Evolutionary conservation across 2,888 invertebrate genomes (phyloP), one percentile per base, ranked within the genome.

Genomic region (Tineola bisselliella): DNA sequence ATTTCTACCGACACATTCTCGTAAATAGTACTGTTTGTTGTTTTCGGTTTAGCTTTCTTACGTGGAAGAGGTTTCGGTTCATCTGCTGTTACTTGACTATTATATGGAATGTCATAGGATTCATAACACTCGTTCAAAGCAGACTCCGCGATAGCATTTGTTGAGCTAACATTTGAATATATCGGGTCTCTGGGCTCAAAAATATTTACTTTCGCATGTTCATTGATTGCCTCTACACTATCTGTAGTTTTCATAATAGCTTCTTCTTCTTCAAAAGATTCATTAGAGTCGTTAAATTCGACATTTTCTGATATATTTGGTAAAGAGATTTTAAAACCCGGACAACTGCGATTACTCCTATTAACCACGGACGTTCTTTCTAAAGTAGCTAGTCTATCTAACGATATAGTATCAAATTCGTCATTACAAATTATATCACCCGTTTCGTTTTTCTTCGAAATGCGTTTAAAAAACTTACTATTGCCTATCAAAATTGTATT

Each of bases 291-390:
- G 64, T 78, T 78, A 10, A 79, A 68, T 70, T 87, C 87, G 60
- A 77, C 83, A 63, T 86, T 84, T 73, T 87, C 87, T 12, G 84
- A 79, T 70, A 87, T 87, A 68, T 87, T 84, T 44, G 86, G 87
- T 61, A 87, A 68, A 1, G 87, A 87, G 4, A 78, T 84, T 74
- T 87, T 84, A 64, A 86, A 86, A 8, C 86, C 86, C 13, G 86
- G 86, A 67, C 86, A 86, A 64, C 86, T 87, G 64, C 84, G 74
- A 64, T 87, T 87, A 70, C 87, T 87, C 68, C 84, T 78, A 65
- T 86, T 87, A 1, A 82, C 81, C 17, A 79, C 70, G 13, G 83
- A 80, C 67, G 83, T 84, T 67, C 87, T 81, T 64, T 83, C 83
- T 61, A 87, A 70, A 13, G 80, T 80, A 5, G 79, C 82, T 70